phyloP scores from a whole-genome alignment of 2,888 invertebrate genomes.

The Cephus rjabovi region DNA sequence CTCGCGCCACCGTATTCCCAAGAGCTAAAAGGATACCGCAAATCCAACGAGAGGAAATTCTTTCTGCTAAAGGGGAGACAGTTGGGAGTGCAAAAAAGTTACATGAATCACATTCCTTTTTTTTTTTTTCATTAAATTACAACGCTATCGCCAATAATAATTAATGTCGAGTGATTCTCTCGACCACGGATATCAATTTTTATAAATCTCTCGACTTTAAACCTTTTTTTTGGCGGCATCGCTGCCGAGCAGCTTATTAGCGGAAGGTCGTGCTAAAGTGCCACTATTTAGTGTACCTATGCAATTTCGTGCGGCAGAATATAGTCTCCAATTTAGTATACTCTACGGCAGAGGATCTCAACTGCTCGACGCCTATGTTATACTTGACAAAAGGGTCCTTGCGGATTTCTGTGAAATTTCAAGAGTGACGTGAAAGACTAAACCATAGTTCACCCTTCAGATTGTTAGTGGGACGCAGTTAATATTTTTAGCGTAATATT shows the following conservation, averaged over 20 bases:
- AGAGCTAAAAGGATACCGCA: neutral
- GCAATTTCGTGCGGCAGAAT: slow-evolving; percentile 37
- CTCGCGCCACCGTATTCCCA: neutral
- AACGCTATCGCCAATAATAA: neutral
- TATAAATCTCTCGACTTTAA: slow-evolving; percentile 41
- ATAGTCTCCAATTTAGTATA: slow-evolving; percentile 36
- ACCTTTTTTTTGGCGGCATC: slow-evolving; percentile 37
- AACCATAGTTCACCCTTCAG: neutral
- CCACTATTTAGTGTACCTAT: slow-evolving; percentile 44
- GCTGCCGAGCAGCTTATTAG: slow-evolving; percentile 45
- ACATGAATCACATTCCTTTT: neutral
- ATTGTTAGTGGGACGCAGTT: neutral
- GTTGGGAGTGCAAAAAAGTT: neutral
- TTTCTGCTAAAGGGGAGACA: neutral
- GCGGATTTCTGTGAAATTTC: neutral
- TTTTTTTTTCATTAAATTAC: neutral
- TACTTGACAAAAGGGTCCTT: neutral
- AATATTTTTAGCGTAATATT: neutral
- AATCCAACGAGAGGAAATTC: neutral
- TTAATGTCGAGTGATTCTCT: neutral
- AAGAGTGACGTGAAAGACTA: neutral
- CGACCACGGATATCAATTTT: neutral
- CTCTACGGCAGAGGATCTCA: slow-evolving; percentile 30
- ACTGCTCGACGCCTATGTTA: slow-evolving; percentile 11
- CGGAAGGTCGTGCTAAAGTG: slow-evolving; percentile 46